A percentile compares a stretch with the other conserved stretches of the same genome.
These are phyloP conservation scores for Psittacula derbiana DNA, from an alignment of 2,797 vertebrate genomes.

Conservation along the genomic window DNA sequence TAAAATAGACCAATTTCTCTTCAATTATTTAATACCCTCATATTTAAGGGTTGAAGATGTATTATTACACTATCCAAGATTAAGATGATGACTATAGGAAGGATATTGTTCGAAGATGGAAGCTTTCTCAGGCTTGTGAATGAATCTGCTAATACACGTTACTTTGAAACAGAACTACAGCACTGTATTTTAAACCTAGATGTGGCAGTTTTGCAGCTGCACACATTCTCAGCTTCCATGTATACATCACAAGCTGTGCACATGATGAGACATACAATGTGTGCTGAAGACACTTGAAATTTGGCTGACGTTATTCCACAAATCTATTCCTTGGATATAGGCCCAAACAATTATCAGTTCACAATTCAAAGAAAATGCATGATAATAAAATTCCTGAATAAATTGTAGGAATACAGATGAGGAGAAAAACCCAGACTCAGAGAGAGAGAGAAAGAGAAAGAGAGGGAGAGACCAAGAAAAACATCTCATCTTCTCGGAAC, in stretches of 20 bases:
- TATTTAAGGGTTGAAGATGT: neutral
- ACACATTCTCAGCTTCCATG: neutral
- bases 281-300: neutral
- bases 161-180: neutral
- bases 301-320: neutral
- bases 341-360: neutral
- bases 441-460: neutral
- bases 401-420: neutral
- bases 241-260: neutral
- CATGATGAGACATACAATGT: neutral
- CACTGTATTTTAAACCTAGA: neutral
- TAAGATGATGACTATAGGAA: neutral
- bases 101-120: neutral
- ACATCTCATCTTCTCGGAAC: neutral
- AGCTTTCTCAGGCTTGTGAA: neutral
- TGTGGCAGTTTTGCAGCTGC: neutral
- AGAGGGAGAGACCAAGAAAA: neutral
- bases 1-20: neutral
- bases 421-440: neutral
- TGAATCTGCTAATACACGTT: neutral
- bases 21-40: neutral
- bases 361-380: neutral
- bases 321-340: neutral
- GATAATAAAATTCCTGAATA: neutral
- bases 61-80: neutral